phyloP scores from a whole-genome alignment of 2,888 invertebrate genomes.

The Caenorhabditis wallacei region DNA sequence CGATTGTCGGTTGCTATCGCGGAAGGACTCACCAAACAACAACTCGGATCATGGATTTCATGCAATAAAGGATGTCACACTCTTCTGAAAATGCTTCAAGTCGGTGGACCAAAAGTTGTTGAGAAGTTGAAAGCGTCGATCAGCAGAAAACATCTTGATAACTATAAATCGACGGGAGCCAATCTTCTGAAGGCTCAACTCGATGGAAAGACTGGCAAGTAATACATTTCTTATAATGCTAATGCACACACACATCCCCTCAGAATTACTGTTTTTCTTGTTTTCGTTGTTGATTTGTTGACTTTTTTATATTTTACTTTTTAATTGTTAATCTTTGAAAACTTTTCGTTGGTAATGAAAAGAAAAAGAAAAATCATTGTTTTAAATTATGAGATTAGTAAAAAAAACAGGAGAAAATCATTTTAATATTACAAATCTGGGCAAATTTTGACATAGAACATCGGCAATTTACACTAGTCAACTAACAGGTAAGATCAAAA shows the following conservation, averaged over 20 bases:
- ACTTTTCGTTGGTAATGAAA: not conserved
- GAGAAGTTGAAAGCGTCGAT: constrained; percentile 67
- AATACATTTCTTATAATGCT: not conserved
- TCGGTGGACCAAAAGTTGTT: constrained; percentile 68
- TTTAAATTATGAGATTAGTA: not conserved
- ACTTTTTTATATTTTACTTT: not conserved
- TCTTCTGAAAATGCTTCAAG: constrained; percentile 76
- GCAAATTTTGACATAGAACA: not conserved
- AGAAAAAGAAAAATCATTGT: not conserved
- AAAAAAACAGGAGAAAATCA: too few relatives aligned
- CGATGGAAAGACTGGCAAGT: constrained; percentile 50
- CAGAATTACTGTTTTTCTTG: not conserved
- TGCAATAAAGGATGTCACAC: constrained; percentile 81
- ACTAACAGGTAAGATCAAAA: not conserved
- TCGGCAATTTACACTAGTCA: not conserved
- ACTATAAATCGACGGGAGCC: constrained; percentile 72
- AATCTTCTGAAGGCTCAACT: constrained; percentile 59
- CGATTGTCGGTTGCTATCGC: constrained; percentile 74
- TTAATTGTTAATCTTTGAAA: not conserved
- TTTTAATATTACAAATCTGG: not conserved
- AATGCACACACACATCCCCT: not conserved
- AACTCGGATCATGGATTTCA: constrained; percentile 76
- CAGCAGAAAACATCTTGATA: constrained; percentile 65
- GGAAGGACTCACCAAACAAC: constrained; percentile 67
- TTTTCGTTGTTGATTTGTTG: not conserved